Evolutionary conservation across 2,888 invertebrate species (phyloP), one percentile per base, ranked within the genome.

Genomic region (Aromia moschata): DNA sequence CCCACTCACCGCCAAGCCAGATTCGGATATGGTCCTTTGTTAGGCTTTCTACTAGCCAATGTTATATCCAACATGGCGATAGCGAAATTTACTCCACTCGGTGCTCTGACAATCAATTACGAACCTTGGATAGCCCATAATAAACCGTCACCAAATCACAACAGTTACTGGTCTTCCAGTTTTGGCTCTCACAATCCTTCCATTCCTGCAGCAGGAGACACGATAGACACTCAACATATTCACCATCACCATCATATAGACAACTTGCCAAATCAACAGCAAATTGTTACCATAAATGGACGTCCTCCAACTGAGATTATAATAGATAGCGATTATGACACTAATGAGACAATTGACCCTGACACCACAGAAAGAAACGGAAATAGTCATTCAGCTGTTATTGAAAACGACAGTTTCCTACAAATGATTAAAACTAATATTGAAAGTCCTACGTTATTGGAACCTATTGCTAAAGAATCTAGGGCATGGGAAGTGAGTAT

Each of bases 31-130:
- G 68, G 70, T 9, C 73, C 72, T 3, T 37, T 74, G 4, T 16
- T 73, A 31, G 69, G 67, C 15, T 44, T 73, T 4, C 62, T 74
- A n/a, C 51, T 73, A 31, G 69, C 70, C n/a, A 70, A 69, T 55
- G 54, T 74, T 11, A 40, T 72, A 25, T 65, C 70, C 0, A 69
- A 69, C 38, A 65, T 62, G 5, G 69, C 64, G 9, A 40, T 66
- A 17, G 73, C 73, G 2, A 74, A 71, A 58, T 72, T 62, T 43
- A 61, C 64, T 4, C 66, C 66, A 4, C 31, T 62, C 2, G 67
- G 68, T 17, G 49, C 67, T 15, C 38, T 69, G 11, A 62, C 58
- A 30, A 37, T 71, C 2, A 64, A 65, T 17, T 70, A 69, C 57
- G 68, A 68, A 15, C 68, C 70, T n/a, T 70, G 65, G 68, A 25